These are phyloP conservation scores for Drosophila simulans DNA, from an alignment of 1,140 invertebrate species.

Conservation along the genomic window DNA sequence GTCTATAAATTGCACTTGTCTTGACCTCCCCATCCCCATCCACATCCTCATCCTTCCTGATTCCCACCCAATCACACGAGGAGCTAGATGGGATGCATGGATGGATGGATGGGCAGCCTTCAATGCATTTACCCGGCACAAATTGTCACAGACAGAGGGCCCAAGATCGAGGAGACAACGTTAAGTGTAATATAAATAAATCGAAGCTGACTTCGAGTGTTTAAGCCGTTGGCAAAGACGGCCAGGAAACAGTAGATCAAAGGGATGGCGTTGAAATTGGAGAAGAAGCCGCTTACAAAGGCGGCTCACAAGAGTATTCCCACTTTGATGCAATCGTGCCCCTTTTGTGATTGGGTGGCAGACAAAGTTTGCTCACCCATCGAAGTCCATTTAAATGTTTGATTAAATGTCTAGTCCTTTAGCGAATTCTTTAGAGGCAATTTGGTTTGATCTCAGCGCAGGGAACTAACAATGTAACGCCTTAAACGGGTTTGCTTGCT, in stretches of 20 bases:
- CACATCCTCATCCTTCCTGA: neutral
- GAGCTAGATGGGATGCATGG: neutral
- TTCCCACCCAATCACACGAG: constrained; percentile 1
- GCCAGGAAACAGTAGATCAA: constrained; percentile 30
- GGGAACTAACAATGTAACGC: neutral
- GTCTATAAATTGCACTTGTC: constrained; percentile 77
- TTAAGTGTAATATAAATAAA: constrained; percentile 82
- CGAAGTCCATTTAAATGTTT: constrained; percentile 23
- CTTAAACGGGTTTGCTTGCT: neutral
- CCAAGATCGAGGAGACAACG: constrained; percentile 48
- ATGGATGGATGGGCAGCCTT: constrained; percentile 7
- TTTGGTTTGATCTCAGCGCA: neutral
- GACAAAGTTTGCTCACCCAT: constrained; percentile 33
- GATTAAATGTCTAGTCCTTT: constrained; percentile 17
- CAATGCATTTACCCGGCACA: constrained; percentile 49
- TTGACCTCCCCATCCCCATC: constrained; percentile 25
- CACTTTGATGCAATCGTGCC: constrained; percentile 34
- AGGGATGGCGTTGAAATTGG: constrained; percentile 52
- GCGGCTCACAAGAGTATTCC: constrained; percentile 14
- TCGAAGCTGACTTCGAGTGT: constrained; percentile 76
- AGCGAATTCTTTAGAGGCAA: neutral
- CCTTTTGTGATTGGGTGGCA: constrained; percentile 30
- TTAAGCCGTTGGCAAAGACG: constrained; percentile 71
- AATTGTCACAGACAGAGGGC: constrained; percentile 70
- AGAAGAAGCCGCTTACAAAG: constrained; percentile 68